A percentile compares a stretch with the other conserved stretches of the same genome.
phyloP scores from a whole-genome alignment of 1,140 invertebrate species.

The Dreissena rostriformis region DNA sequence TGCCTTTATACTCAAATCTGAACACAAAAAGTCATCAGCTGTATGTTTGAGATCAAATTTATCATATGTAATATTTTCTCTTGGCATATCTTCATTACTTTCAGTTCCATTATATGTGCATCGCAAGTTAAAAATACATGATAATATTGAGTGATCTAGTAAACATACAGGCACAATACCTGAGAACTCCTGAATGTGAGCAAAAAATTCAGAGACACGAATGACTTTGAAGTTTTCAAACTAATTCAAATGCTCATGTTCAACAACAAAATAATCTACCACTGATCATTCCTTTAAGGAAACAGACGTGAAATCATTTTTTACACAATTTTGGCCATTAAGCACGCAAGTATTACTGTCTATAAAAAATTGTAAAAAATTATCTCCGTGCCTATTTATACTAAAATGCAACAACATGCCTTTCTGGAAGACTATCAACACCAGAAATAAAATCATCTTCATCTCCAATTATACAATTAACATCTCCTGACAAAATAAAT shows the following conservation, averaged over 20 bases:
- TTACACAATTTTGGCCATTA: slow-evolving; percentile 15
- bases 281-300: background rate
- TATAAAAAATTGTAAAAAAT: slow-evolving; percentile 18
- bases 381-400: slow-evolving; percentile 13
- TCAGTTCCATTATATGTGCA: background rate
- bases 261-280: slow-evolving; percentile 26
- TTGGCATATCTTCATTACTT: background rate
- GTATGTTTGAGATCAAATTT: background rate
- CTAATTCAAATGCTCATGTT: slow-evolving; percentile 15
- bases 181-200: background rate
- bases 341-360: slow-evolving; percentile 22
- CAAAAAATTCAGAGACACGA: background rate
- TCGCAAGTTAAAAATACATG: background rate
- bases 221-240: background rate
- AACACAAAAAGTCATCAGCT: background rate
- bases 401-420: slow-evolving; percentile 16
- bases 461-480: slow-evolving; percentile 9
- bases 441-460: slow-evolving; percentile 5
- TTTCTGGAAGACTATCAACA: background rate
- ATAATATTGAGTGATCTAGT: background rate
- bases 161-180: background rate
- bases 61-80: background rate
- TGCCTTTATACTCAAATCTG: background rate
- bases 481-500: slow-evolving; percentile 1
- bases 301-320: slow-evolving; percentile 29